Conservation (phyloP, 1,140 invertebrate species). For the Eriosoma lanigerum region DNA sequence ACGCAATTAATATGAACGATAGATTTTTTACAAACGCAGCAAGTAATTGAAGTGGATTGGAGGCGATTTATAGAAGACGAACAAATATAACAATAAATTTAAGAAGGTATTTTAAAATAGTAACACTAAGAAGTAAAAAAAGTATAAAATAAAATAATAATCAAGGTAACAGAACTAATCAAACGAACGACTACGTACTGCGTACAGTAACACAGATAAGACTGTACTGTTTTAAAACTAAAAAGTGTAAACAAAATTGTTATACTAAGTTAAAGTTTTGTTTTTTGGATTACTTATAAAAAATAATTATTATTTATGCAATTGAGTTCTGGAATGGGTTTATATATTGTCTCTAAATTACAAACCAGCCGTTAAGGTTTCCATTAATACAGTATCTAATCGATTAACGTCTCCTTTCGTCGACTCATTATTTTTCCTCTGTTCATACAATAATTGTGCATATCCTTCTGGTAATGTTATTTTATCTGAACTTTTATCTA, state of each 20-base stretch:
- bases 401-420: neutral
- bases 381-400: neutral
- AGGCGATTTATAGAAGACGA: too few relatives aligned
- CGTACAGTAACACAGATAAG: too few relatives aligned
- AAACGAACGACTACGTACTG: too few relatives aligned
- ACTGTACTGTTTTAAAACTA: too few relatives aligned
- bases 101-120: too few relatives aligned
- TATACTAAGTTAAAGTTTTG: neutral
- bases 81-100: too few relatives aligned
- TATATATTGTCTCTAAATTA: neutral
- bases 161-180: too few relatives aligned
- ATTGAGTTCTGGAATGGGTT: neutral
- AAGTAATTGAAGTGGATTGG: too few relatives aligned
- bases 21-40: too few relatives aligned
- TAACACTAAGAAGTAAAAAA: too few relatives aligned
- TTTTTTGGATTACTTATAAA: neutral
- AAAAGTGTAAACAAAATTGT: neutral
- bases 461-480: neutral
- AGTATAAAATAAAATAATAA: too few relatives aligned
- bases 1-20: too few relatives aligned
- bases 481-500: neutral
- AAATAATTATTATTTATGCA: neutral
- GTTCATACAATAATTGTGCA: neutral
- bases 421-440: neutral
- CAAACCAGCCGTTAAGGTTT: neutral